Base-by-base conservation (phyloP, 2,797 vertebrate species). In the Sphenodon punctatus region DNA sequence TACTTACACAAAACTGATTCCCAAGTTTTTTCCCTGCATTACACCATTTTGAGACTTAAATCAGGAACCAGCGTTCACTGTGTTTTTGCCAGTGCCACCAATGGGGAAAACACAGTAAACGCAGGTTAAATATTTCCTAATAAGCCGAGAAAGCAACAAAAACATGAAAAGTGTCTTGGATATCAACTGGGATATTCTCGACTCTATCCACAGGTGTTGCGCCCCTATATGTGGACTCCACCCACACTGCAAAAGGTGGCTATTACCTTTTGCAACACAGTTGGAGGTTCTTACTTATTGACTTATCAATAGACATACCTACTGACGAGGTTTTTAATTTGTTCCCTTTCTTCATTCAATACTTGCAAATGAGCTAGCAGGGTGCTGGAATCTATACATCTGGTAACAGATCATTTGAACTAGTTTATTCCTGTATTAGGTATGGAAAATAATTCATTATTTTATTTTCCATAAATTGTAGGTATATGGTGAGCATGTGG, bases 371-470 rank as follows among this genome's bases (percentile, higher is more conserved):
- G 48, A 79, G 25, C 79, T 82, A 67, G 27, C 67, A 85, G 74
- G 84, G 17, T 39, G 78, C 80, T 38, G 85, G 78, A 82, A 63
- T 77, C 69, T 84, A 67, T 88, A 86, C 88, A 49, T 82, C 43
- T 67, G 22, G 23, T 59, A 75, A 72, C 63, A 41, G 51, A 25
- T 19, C 30, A 45, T 87, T 86, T 71, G 48, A 85, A 82, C 77
- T 42, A 87, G 70, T 77, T 92, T 89, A 77, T 81, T 91, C 89
- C 85, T 88, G 6, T 78, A 68, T 86, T 88, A 90, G 36, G 39
- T 81, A 87, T 78, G 61, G 53, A 22, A 88, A 87, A 73, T 85
- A 89, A 88, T 89, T 82, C 53, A 72, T 89, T 85, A 73, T 87
- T 72, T 88, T n/a, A n/a, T n/a, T 81, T 55, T 73, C 67, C 67